Evolutionary conservation across 2,113 vertebrate genomes (phyloP).

Genomic region (Microtus richardsoni): DNA sequence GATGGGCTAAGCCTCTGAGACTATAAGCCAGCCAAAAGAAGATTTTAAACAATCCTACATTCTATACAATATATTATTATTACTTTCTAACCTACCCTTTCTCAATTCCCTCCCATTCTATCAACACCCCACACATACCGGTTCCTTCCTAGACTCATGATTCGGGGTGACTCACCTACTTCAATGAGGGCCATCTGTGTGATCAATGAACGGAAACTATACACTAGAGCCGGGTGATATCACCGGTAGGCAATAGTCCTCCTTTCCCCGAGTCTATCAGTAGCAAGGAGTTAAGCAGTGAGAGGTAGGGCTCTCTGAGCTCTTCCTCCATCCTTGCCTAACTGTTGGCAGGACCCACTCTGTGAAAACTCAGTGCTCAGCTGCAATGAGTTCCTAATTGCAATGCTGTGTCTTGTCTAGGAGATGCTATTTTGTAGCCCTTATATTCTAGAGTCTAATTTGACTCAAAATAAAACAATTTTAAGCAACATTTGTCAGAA

Average conservation of each 20-base stretch:
- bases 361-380: background rate
- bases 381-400: background rate
- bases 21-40: background rate
- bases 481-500: background rate
- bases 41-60: conserved; percentile 17
- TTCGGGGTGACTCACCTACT: background rate
- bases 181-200: background rate
- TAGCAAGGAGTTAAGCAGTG: background rate
- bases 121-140: background rate
- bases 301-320: background rate
- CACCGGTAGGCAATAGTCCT: background rate
- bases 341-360: background rate
- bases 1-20: background rate
- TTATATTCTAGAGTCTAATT: background rate
- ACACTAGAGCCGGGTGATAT: background rate
- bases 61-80: background rate
- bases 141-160: background rate
- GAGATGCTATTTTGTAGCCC: background rate
- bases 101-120: background rate
- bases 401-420: background rate
- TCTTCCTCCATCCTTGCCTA: background rate
- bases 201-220: too few species aligned
- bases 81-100: background rate
- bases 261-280: background rate
- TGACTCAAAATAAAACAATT: background rate